These are phyloP conservation scores for Bursaphelenchus mucronatus DNA, from an alignment of 1,140 invertebrate species.

Conservation along the genomic window DNA sequence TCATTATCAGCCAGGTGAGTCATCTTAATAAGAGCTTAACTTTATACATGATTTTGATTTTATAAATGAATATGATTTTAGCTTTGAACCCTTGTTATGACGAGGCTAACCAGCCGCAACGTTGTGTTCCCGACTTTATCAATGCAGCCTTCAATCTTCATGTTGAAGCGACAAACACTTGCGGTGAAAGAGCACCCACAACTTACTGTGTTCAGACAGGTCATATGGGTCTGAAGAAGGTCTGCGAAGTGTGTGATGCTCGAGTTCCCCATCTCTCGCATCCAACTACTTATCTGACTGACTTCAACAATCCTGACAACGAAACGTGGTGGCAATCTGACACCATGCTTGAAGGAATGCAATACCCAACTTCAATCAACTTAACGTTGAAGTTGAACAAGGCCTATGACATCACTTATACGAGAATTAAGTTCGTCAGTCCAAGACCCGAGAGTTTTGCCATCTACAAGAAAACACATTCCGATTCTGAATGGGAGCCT, in stretches of 20 bases:
- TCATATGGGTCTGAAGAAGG: slow-evolving; percentile 38
- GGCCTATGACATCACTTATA: slow-evolving; percentile 92
- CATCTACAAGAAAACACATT: slow-evolving; percentile 76
- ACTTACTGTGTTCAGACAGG: slow-evolving; percentile 76
- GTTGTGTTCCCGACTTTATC: slow-evolving; percentile 89
- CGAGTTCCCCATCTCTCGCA: slow-evolving; percentile 65
- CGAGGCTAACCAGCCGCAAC: slow-evolving; percentile 66
- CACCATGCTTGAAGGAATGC: slow-evolving; percentile 86
- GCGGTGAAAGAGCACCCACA: slow-evolving; percentile 71
- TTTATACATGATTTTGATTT: slow-evolving; percentile 23
- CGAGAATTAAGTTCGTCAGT: slow-evolving; percentile 84
- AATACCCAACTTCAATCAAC: slow-evolving; percentile 83
- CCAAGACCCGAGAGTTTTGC: slow-evolving; percentile 93
- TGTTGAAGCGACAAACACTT: slow-evolving; percentile 91
- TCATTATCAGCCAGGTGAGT: slow-evolving; percentile 40
- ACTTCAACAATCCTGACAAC: slow-evolving; percentile 80
- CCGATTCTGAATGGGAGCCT: slow-evolving; percentile 80
- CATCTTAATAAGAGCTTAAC: slow-evolving; percentile 10
- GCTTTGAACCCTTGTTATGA: slow-evolving; percentile 64
- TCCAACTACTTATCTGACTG: slow-evolving; percentile 77
- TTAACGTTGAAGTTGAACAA: slow-evolving; percentile 88
- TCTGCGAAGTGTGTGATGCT: slow-evolving; percentile 56
- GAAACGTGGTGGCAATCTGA: slow-evolving; percentile 98
- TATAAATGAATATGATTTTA: slow-evolving; percentile 23
- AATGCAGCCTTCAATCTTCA: slow-evolving; percentile 83